These are phyloP conservation scores for Empidonax traillii DNA, from an alignment of 2,113 vertebrate species.

Conservation along the genomic window DNA sequence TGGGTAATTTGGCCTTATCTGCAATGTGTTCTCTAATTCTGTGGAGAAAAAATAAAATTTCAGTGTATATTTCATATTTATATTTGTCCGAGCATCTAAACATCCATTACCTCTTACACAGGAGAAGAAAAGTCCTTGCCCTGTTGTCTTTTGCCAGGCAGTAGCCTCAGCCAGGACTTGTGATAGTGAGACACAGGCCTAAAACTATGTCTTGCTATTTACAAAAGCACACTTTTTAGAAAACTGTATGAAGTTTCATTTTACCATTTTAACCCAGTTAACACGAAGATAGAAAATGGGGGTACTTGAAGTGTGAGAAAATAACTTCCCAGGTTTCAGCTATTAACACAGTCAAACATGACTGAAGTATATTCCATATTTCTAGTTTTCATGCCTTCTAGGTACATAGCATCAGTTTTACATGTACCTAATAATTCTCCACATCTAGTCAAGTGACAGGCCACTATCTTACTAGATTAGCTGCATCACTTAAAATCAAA, in stretches of 20 bases:
- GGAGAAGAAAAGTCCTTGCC: neutral
- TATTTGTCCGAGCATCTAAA: neutral
- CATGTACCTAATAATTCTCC: neutral
- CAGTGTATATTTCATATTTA: neutral
- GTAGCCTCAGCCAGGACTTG: neutral
- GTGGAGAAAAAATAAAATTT: conserved; percentile 35
- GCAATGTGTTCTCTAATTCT: conserved; percentile 88
- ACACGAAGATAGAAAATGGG: neutral
- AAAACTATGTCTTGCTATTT: neutral
- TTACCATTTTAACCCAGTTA: neutral
- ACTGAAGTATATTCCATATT: neutral
- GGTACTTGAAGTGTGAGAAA: neutral
- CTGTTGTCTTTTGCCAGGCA: neutral
- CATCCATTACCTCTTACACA: rapidly evolving
- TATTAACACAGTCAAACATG: neutral
- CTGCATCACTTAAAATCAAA: neutral
- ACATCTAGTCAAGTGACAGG: neutral
- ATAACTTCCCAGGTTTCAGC: neutral
- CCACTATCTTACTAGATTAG: neutral
- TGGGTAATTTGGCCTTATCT: conserved; percentile 88
- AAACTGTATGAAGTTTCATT: neutral
- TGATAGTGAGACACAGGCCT: neutral
- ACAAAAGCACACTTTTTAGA: neutral
- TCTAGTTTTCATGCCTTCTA: neutral
- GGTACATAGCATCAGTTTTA: neutral